phyloP scores from a whole-genome alignment of 2,113 vertebrate species.

The Saccopteryx leptura region DNA sequence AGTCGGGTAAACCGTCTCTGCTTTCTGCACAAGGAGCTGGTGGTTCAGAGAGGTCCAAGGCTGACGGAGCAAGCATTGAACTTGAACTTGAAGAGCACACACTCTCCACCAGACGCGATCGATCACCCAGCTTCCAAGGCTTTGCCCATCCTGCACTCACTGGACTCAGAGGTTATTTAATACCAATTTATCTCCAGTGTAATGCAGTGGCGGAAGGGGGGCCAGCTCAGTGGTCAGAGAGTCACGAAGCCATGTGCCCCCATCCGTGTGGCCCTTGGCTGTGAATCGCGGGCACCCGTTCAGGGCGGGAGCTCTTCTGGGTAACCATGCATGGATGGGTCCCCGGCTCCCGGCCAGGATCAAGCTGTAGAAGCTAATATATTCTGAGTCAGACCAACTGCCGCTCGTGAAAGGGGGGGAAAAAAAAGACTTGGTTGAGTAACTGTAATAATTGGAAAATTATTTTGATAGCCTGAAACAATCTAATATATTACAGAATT shows the following conservation, averaged over 20 bases:
- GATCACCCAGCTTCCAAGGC: background rate
- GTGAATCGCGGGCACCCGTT: conserved; percentile 87
- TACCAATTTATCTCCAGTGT: background rate
- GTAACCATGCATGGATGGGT: conserved; percentile 95
- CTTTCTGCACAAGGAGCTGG: background rate
- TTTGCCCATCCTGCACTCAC: fast-evolving
- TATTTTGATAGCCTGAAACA: conserved; percentile 99
- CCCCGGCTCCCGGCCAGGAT: conserved; percentile 91
- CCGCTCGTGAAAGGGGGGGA: conserved; percentile 91
- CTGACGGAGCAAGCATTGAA: background rate
- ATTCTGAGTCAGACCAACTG: conserved; percentile 98
- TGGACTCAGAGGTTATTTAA: background rate
- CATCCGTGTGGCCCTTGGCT: conserved; percentile 81
- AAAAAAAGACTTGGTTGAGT: conserved; percentile 97
- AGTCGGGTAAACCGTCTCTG: background rate
- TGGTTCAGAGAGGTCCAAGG: background rate
- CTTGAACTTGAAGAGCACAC: background rate
- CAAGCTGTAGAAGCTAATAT: conserved; percentile 97
- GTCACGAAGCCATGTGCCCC: conserved; percentile 87
- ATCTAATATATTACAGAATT: conserved; percentile 99
- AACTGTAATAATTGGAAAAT: conserved; percentile 99
- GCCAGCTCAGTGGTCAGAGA: conserved; percentile 86
- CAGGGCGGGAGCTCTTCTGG: conserved; percentile 92
- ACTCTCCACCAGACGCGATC: fast-evolving
- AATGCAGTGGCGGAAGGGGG: conserved; percentile 70